Evolutionary conservation across 1,140 invertebrate genomes (phyloP), one percentile per base, ranked within the genome.

Genomic region (Dendrolimus kikuchii): DNA sequence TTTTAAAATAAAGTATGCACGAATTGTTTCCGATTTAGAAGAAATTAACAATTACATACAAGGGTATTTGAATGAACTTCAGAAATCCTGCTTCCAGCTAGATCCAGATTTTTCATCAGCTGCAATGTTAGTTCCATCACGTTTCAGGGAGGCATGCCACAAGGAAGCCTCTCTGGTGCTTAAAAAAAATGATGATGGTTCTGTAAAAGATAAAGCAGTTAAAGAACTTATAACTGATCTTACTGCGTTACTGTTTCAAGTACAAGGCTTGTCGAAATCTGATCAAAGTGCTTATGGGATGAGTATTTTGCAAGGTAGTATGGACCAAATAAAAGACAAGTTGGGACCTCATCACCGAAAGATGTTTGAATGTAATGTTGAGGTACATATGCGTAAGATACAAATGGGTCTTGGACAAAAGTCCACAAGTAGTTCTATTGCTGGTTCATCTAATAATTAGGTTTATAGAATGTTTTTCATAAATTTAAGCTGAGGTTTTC

Each of bases 321-420:
- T 99, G 81, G 92, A 94, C 66, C 94, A 97, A 71, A 95, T 98
- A 40, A 94, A 95, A 85, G 90, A 91, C 37, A 94, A 93, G 80
- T 75, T 98, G 36, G 91, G 92, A 72, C 90, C 91, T 6, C 88
- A 91, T 46, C 97, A 98, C 87, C 91, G 94, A 59, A 91, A 91
- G 67, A 88, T 93, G 37, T 99, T 98, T 87, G 95, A 97, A 81
- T 96, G 95, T 86, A 92, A 92, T 74, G 92, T 99, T 7, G 96
- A 98, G 87, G 92, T 96, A 62, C 96, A 97, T 63, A 93, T 98
- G 89, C 95, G 97, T 74, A 94, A 96, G 74, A 97, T 98, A 68
- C 95, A 97, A 79, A 91, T 93, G 74, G 94, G 95, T 46, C 85
- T 96, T 43, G 94, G 92, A 4, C 77, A 80, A 64, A 76, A 79